Conservation (phyloP, 2,797 vertebrate genomes). For the Gephyroberyx darwinii region DNA sequence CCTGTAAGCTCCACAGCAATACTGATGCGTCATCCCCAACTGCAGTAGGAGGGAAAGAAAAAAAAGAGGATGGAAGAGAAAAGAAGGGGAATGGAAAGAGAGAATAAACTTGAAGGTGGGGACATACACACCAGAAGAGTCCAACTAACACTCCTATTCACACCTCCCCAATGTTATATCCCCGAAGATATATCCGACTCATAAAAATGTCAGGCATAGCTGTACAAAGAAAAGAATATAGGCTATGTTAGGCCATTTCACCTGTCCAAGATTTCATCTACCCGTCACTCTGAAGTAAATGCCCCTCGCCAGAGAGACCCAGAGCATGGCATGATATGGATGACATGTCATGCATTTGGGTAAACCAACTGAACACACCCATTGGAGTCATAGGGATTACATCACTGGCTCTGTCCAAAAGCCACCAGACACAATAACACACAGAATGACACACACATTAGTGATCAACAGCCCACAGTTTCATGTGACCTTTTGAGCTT, state of each 20-base stretch:
- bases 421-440: constrained; percentile 50
- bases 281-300: not conserved
- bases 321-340: constrained; percentile 10
- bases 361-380: constrained; percentile 57
- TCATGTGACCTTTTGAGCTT: constrained; percentile 43
- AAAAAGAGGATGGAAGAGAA: constrained; percentile 54
- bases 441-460: constrained; percentile 39
- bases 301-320: constrained; percentile 2
- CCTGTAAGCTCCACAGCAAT: constrained; percentile 76
- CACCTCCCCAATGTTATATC: not conserved
- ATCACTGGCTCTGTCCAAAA: constrained; percentile 58
- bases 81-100: constrained; percentile 21
- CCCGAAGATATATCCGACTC: not conserved
- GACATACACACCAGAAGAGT: constrained; percentile 19
- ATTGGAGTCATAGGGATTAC: constrained; percentile 61
- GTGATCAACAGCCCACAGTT: constrained; percentile 22
- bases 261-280: not conserved
- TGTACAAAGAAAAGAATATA: not conserved
- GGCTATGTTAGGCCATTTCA: not conserved
- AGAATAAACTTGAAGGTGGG: constrained; percentile 27
- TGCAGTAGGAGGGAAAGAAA: constrained; percentile 72
- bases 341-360: constrained; percentile 32
- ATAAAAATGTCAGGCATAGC: constrained; percentile 18
- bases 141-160: constrained; percentile 13
- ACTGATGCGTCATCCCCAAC: constrained; percentile 83